A percentile compares a stretch with the other conserved stretches of the same genome.
Conservation (phyloP, 2,888 invertebrate genomes). For the Ormyrus pomaceus region DNA sequence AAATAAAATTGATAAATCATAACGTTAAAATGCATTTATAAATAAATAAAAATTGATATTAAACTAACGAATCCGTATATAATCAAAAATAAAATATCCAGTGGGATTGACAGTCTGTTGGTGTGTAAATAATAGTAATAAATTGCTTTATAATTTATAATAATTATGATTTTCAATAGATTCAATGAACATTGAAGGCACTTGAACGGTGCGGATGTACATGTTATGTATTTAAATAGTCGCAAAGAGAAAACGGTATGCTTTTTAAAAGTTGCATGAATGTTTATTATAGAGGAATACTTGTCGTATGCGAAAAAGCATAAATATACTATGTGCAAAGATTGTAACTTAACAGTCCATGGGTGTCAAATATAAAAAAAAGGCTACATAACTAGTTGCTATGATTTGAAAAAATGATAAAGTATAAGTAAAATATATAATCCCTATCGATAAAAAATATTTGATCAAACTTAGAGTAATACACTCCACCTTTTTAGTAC, state of each 20-base stretch:
- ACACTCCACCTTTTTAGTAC: too few species aligned
- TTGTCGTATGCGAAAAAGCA: neutral
- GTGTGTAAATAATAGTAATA: constrained; percentile 42
- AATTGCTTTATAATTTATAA: constrained; percentile 43
- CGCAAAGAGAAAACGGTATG: neutral
- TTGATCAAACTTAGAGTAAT: too few species aligned
- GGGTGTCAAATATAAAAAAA: too few species aligned
- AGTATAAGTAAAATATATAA: too few species aligned
- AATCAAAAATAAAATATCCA: constrained; percentile 3
- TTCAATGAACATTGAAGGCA: constrained; percentile 31
- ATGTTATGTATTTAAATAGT: constrained; percentile 37
- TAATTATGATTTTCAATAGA: constrained; percentile 28
- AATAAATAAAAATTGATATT: constrained; percentile 25
- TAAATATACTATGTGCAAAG: neutral
- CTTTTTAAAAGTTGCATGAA: constrained; percentile 13
- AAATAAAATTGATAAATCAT: constrained; percentile 10
- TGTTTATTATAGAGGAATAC: constrained; percentile 32
- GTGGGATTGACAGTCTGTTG: neutral
- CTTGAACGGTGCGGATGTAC: constrained; percentile 31
- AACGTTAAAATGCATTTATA: constrained; percentile 32
- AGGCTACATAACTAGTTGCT: too few species aligned
- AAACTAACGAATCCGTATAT: constrained; percentile 18
- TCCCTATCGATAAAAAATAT: too few species aligned
- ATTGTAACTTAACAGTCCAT: neutral
- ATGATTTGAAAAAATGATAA: too few species aligned